Base-by-base conservation (phyloP, 1,140 invertebrate genomes). In the Reticulitermes speratus region DNA sequence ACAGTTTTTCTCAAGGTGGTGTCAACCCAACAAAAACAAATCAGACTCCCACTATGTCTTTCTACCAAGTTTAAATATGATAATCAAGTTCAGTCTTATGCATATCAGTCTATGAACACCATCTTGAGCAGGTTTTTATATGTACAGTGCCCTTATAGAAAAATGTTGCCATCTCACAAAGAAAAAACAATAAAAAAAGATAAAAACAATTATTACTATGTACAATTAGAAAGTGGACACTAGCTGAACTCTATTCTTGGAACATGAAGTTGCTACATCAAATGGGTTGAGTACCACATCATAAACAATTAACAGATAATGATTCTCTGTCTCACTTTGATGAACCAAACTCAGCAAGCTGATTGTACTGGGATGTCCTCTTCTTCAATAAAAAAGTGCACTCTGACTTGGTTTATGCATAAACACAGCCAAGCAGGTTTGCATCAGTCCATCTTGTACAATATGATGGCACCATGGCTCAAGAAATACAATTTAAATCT, bases 41-140 rank as follows among this genome's bases (percentile, higher is more conserved):
- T 11, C 16, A 75, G 9, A 75, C n/a, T 75, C 65, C 65, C n/a
- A 75, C 65, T n/a, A 75, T 30, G n/a, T n/a, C 65, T 75, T 16
- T 75, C 65, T 75, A 75, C n/a, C 25, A 75, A 55, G 25, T 75
- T 75, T 75, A 75, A 75, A 75, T 75, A 75, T 75, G 65, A 75
- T 75, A 75, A 75, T 75, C 65, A 75, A 44, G 48, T 84, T 84
- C 84, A 84, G 84, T 84, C 84, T 84, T 84, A 32, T 55, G 48
- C n/a, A 52, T 55, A 84, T 84, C 84, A 84, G 84, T 84, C 84
- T 84, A 59, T 84, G 84, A 65, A 44, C 84, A 84, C 84, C 84
- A 84, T 45, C 48, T 84, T 84, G 84, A 84, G 84, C 84, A 84
- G 84, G 45, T 55, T 84, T 75, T 55, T 30, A 59, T 84, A 84